These are phyloP conservation scores for Ridgeia piscesae DNA, from an alignment of 1,140 invertebrate species.

Conservation along the genomic window DNA sequence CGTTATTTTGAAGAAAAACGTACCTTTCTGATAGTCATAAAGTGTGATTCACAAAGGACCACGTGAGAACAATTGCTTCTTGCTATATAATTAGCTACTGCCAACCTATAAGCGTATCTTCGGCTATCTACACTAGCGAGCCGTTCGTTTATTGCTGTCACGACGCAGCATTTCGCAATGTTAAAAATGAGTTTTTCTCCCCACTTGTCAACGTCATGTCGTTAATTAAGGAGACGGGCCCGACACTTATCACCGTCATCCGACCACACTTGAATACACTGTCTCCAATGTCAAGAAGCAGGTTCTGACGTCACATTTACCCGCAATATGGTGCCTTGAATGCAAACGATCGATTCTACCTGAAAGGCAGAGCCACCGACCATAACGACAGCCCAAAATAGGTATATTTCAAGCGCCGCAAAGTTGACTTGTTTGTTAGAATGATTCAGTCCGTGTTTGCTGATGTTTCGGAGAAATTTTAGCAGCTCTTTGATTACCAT, in stretches of 20 bases:
- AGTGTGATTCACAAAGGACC: too few species aligned
- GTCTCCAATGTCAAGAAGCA: background rate
- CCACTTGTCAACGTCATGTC: background rate
- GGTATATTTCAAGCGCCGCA: background rate
- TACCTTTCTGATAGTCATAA: too few species aligned
- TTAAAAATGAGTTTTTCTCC: background rate
- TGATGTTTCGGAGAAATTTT: background rate
- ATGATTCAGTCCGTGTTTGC: background rate
- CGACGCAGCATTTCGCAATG: background rate
- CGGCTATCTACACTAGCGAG: background rate
- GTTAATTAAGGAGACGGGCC: background rate
- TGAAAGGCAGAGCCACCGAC: background rate
- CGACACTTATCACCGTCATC: background rate
- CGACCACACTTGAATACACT: background rate
- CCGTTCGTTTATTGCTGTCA: background rate
- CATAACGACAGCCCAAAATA: background rate
- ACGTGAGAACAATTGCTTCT: too few species aligned
- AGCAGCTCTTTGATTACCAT: background rate
- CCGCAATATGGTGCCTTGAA: background rate
- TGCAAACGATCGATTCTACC: background rate
- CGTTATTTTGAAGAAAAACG: too few species aligned
- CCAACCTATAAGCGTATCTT: background rate
- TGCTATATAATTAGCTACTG: too few species aligned
- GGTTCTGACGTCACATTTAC: background rate
- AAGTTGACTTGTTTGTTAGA: background rate